Evolutionary conservation across 92 coral and sea anemone species (phyloP).

Genomic region (Umimayanthus chanpuru): DNA sequence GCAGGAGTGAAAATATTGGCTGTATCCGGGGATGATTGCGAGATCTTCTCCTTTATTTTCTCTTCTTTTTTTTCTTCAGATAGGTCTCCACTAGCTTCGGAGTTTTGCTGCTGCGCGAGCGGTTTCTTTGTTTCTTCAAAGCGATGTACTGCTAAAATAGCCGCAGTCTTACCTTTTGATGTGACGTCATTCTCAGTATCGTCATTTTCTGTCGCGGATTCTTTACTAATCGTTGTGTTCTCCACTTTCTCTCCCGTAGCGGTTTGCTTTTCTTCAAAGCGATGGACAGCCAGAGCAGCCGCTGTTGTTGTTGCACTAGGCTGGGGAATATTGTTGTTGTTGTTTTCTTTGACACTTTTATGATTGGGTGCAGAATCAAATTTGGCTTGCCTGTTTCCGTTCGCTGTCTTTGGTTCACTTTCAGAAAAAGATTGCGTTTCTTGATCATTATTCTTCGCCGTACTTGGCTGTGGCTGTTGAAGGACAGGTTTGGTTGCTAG

Average conservation of each 20-base stretch:
- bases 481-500: constrained; percentile 12
- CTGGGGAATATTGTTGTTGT: neutral
- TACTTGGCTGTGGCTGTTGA: neutral
- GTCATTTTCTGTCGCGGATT: neutral
- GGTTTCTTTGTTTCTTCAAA: neutral
- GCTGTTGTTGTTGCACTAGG: constrained; percentile 7
- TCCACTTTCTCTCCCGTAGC: neutral
- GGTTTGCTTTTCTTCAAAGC: neutral
- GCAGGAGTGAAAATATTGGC: neutral
- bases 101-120: neutral
- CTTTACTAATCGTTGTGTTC: neutral
- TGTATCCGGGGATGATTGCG: neutral
- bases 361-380: neutral
- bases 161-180: neutral
- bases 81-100: neutral
- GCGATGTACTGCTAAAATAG: neutral
- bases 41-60: neutral
- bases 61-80: neutral
- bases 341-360: neutral
- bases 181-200: neutral
- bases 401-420: neutral
- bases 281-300: constrained; percentile 16
- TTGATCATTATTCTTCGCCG: neutral
- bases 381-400: neutral
- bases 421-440: constrained; percentile 1